Evolutionary conservation across 2,888 invertebrate species (phyloP), one percentile per base, ranked within the genome.

Genomic region (Drosophila recens): DNA sequence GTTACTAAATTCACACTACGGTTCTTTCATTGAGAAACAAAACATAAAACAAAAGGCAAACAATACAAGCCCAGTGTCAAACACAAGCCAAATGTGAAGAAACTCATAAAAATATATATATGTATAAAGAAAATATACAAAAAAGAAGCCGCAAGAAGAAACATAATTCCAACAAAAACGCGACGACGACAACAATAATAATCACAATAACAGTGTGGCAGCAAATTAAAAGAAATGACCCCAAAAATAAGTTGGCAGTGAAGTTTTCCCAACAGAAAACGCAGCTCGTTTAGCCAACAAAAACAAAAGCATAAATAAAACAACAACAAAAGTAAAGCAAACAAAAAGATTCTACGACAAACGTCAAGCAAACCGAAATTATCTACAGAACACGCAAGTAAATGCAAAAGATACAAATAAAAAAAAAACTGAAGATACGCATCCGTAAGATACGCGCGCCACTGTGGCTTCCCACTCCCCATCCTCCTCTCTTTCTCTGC

Each of bases 1-100:
- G 46, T 53, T 54, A 30, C 57, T 62, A 43, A 61, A 67, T 59
- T 30, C 45, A 43, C 17, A 20, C 45, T 54, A 56, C 36, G 34
- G 36, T 66, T 58, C 70, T 53, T 49, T 46, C 17, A n/a, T n/a
- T 33, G 48, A 36, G 23, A 43, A 43, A 49, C 34, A 34, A 33
- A 42, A 49, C 30, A 23, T 62, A 48, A 81, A 81, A 75, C 56
- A 67, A 83, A 82, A 65, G 80, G 73, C 63, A 66, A 58, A 45
- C 20, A 59, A 63, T 36, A 62, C 65, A 68, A 81, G 54, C 54
- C 63, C 69, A 82, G 81, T 76, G 72, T 74, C 74, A 77, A 78
- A 78, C 78, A 72, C 82, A 81, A 85, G 87, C 79, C 79, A 84
- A 84, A 85, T 72, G 82, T 83, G 79, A 87, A 90, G 64, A 83